Conservation (phyloP, 2,888 invertebrate genomes). For the Tenthredo scrophulariae region DNA sequence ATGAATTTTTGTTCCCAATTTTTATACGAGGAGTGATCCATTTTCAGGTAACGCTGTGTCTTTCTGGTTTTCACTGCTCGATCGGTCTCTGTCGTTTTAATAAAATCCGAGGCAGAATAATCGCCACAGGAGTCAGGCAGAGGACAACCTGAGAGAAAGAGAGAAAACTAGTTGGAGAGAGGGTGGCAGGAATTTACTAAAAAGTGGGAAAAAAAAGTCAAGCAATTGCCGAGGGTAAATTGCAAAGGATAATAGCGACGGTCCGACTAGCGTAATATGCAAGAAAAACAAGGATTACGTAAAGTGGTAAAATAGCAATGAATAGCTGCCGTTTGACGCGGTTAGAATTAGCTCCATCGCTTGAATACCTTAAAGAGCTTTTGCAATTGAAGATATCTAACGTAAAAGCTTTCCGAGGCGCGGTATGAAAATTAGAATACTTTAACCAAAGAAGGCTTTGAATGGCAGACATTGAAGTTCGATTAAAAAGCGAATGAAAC, state of each 20-base stretch:
- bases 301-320: slow-evolving; percentile 3
- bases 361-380: slow-evolving; percentile 19
- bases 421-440: neutral
- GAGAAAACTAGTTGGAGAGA: neutral
- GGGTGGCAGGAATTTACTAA: neutral
- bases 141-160: neutral
- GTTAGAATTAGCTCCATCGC: slow-evolving; percentile 23
- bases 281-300: slow-evolving; percentile 27
- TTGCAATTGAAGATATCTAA: neutral
- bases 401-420: neutral
- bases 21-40: slow-evolving; percentile 11
- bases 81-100: neutral
- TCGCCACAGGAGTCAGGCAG: neutral
- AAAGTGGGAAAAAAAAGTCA: neutral
- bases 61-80: neutral
- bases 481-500: neutral
- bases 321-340: neutral
- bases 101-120: slow-evolving; percentile 24
- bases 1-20: neutral
- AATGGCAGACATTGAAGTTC: neutral
- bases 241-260: slow-evolving; percentile 7
- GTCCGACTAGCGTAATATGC: slow-evolving; percentile 14
- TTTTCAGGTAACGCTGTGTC: slow-evolving; percentile 20
- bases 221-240: slow-evolving; percentile 1
- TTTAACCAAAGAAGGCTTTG: neutral